These are phyloP conservation scores for Microctenopoma lineatum DNA, from an alignment of 2,797 vertebrate species.

Conservation along the genomic window DNA sequence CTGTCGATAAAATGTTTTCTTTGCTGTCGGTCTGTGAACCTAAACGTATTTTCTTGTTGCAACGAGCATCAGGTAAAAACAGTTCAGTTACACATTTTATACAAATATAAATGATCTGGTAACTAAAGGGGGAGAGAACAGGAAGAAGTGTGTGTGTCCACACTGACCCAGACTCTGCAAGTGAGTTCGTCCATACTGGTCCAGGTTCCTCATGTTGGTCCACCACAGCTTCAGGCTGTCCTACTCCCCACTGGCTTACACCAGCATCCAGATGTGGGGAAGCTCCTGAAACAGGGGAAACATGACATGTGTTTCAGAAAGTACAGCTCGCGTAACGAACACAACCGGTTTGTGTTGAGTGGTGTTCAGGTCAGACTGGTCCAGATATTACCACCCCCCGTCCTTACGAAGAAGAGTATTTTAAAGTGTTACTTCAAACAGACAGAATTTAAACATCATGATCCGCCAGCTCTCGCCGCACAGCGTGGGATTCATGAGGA, in stretches of 20 bases:
- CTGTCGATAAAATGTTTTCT: no score
- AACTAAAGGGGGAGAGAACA: neutral
- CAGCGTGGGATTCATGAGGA: constrained; percentile 38
- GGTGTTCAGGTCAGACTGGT: neutral
- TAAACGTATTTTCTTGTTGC: no score
- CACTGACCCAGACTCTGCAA: constrained; percentile 65
- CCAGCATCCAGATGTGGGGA: constrained; percentile 6
- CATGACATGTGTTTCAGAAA: no score
- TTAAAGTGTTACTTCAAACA: neutral
- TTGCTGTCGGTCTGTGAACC: no score
- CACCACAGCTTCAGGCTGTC: constrained; percentile 16
- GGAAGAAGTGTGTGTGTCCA: neutral
- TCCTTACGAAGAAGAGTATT: neutral
- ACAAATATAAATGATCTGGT: neutral
- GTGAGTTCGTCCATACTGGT: constrained; percentile 40
- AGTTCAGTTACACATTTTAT: no score
- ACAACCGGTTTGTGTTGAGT: no score
- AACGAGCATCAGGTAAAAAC: no score
- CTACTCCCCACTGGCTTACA: constrained; percentile 1
- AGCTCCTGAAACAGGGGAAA: constrained; percentile 4
- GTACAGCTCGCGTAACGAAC: no score
- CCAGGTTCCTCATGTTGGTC: constrained; percentile 68
- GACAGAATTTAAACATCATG: no score
- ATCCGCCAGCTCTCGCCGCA: constrained; percentile 4
- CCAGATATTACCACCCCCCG: neutral